A percentile compares a stretch with the other conserved stretches of the same genome.
These are phyloP conservation scores for Homarus gammarus DNA, from an alignment of 2,888 invertebrate genomes.

Conservation along the genomic window DNA sequence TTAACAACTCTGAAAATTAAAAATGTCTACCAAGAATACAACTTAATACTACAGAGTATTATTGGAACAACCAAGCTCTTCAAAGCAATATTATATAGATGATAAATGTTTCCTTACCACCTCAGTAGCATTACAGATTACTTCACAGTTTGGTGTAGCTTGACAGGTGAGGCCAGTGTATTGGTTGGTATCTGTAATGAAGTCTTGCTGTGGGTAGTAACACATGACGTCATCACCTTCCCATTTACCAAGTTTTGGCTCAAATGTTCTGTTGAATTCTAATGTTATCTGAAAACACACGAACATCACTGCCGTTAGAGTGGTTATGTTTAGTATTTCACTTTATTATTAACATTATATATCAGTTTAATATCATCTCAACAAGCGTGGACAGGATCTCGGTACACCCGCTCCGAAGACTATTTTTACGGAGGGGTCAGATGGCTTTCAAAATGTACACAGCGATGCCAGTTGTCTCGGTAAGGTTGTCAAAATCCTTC, in stretches of 20 bases:
- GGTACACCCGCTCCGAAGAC: neutral
- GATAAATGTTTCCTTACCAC: constrained; percentile 54
- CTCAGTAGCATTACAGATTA: constrained; percentile 59
- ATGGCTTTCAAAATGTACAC: no score
- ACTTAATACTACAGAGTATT: neutral
- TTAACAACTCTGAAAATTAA: no score
- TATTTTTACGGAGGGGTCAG: no score
- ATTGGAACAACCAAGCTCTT: neutral
- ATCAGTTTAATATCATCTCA: no score
- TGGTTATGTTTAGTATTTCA: neutral
- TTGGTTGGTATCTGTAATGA: neutral
- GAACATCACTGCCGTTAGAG: neutral
- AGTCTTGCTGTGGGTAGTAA: constrained; percentile 51
- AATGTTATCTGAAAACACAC: constrained; percentile 22
- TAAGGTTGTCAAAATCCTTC: no score
- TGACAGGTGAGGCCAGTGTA: constrained; percentile 55
- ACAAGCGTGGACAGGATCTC: no score
- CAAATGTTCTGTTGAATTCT: constrained; percentile 14
- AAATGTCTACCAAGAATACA: neutral
- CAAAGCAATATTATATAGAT: neutral
- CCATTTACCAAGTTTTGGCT: neutral
- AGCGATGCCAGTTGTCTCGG: no score
- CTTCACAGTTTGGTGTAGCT: constrained; percentile 28
- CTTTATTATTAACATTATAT: neutral
- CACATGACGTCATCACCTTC: constrained; percentile 31